phyloP scores from a whole-genome alignment of 2,888 invertebrate species.

The Oegoconia quadripuncta region DNA sequence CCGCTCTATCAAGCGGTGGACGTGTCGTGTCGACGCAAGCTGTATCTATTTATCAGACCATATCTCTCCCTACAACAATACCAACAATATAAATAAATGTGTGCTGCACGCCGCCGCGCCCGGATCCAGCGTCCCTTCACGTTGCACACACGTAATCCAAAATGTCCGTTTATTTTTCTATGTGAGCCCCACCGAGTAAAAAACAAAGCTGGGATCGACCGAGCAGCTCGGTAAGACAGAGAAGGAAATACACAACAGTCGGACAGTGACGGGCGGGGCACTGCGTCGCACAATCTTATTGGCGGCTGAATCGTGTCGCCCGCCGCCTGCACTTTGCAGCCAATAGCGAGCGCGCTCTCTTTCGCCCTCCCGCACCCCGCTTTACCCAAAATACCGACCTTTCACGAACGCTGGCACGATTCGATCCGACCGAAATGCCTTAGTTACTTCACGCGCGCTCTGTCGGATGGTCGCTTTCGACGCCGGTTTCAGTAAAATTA shows the following conservation, averaged over 20 bases:
- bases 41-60: conserved; percentile 68
- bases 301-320: conserved; percentile 48
- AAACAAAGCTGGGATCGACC: conserved; percentile 63
- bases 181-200: conserved; percentile 59
- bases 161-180: conserved; percentile 75
- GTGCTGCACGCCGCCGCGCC: conserved; percentile 41
- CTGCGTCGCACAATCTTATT: conserved; percentile 49
- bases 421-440: conserved; percentile 76
- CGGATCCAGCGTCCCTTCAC: conserved; percentile 70
- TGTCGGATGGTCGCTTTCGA: conserved; percentile 65
- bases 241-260: conserved; percentile 44
- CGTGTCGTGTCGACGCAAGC: conserved; percentile 45
- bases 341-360: conserved; percentile 44
- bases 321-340: conserved; percentile 56
- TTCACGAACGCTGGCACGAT: conserved; percentile 75
- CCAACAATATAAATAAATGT: conserved; percentile 67
- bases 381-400: conserved; percentile 66
- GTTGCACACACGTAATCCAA: conserved; percentile 58
- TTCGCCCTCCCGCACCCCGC: conserved; percentile 61
- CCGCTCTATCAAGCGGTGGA: conserved; percentile 24
- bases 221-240: conserved; percentile 47
- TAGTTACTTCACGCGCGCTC: conserved; percentile 74
- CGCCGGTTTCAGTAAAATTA: conserved; percentile 45
- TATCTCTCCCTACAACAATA: conserved; percentile 65
- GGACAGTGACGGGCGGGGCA: conserved; percentile 55